Evolutionary conservation across 2,888 invertebrate species (phyloP), one percentile per base, ranked within the genome.

Genomic region (Platycheirus albimanus): DNA sequence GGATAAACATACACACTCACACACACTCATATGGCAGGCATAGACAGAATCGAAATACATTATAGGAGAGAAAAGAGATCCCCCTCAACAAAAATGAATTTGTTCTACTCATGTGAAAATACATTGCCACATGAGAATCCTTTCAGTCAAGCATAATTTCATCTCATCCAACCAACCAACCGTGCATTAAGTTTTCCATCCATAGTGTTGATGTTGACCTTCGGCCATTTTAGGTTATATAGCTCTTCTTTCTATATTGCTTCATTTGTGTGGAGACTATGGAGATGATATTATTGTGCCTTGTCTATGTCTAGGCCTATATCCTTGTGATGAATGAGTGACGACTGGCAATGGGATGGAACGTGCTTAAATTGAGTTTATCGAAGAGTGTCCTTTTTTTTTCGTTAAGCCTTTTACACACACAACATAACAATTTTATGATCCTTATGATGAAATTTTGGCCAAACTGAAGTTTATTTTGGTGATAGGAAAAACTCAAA

Each of bases 91-190:
- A 41, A 61, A 63, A 67, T 63, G 72, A 69, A 83, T 83, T 7
- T 7, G 8, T 33, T 64, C 69, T 69, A 69, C 78, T 78, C 81
- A 78, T 72, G 72, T 63, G 78, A 78, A 72, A 72, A 47, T n/a
- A 47, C 63, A 72, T 61, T 78, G 67, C 67, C 72, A 78, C 72
- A 78, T 67, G 70, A 36, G 79, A 84, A 80, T 75, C 80, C 84
- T 74, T 80, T 84, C 84, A 80, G 84, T 84, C 84, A 84, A 80
- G 84, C 84, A 84, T 84, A 84, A 84, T 80, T 84, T 84, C 80
- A 84, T 84, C 84, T 76, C 80, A 84, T 41, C 80, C 84, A 84
- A 71, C 84, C 80, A 84, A 41, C 80, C 84, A 84, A 71, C 84
- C 84, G 80, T 84, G 84, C 84, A 84, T 76, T 80, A 80, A 84